Evolutionary conservation across 2,113 vertebrate species (phyloP).

Genomic region (Oryzias curvinotus): DNA sequence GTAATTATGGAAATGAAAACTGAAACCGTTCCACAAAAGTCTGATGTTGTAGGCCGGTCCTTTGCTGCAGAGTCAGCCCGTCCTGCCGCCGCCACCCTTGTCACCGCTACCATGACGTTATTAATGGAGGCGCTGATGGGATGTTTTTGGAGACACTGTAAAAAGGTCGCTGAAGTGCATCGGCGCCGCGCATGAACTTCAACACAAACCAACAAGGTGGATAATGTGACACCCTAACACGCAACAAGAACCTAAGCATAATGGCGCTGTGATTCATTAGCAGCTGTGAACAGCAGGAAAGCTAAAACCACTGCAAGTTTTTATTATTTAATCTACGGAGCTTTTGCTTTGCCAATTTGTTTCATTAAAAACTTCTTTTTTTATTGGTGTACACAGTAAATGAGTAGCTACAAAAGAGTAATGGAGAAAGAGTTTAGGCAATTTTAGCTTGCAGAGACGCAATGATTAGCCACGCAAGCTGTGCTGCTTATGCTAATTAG

Average conservation of each 20-base stretch:
- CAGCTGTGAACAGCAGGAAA: no score
- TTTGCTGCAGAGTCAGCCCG: constrained; percentile 12
- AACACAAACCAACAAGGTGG: not conserved
- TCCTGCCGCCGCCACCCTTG: constrained; percentile 11
- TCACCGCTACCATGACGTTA: constrained; percentile 7
- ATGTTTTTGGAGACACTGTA: not conserved
- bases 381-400: not conserved
- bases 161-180: not conserved
- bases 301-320: no score
- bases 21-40: not conserved
- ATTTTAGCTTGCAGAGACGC: no score
- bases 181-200: not conserved
- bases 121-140: not conserved
- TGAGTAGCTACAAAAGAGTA: no score
- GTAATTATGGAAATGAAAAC: not conserved
- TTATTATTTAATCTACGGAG: not conserved
- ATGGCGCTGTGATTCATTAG: no score
- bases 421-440: no score
- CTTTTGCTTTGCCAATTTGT: not conserved
- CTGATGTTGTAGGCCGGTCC: not conserved
- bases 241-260: no score
- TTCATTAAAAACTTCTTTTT: not conserved
- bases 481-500: not conserved
- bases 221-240: not conserved
- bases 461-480: not conserved